Conservation (phyloP, 1,140 invertebrate species). For the Eriosoma lanigerum region DNA sequence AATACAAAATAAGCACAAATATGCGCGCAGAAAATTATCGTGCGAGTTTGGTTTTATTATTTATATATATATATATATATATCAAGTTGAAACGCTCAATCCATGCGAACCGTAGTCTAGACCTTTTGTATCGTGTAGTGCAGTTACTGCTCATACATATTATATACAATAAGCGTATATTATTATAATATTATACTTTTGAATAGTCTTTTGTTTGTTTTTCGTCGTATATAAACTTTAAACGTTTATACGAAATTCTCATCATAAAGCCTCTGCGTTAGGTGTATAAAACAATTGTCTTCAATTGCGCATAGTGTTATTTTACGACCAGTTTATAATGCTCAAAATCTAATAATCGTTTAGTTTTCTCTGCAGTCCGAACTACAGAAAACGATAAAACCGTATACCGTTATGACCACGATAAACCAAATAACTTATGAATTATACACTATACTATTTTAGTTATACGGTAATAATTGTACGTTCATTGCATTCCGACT, state of each 20-base stretch:
- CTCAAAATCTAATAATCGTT: neutral
- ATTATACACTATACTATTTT: no score
- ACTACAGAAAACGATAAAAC: neutral
- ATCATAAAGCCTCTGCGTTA: neutral
- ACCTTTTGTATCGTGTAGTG: neutral
- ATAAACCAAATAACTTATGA: neutral
- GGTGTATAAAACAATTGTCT: constrained; percentile 9
- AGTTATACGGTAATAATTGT: no score
- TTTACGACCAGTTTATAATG: constrained; percentile 29
- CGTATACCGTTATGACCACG: neutral
- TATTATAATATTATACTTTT: constrained; percentile 13
- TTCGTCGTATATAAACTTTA: constrained; percentile 25
- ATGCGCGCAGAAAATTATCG: neutral
- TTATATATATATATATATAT: no score
- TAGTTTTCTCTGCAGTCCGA: neutral
- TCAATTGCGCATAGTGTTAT: neutral
- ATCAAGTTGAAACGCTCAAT: neutral
- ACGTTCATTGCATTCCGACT: no score
- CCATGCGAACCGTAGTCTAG: neutral
- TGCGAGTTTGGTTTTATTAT: neutral
- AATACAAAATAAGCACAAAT: neutral
- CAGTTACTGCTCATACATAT: no score
- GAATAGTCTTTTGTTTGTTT: constrained; percentile 43
- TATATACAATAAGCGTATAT: neutral
- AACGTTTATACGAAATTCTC: constrained; percentile 9